Conservation (phyloP, 1,140 invertebrate species). For the Caenorhabditis inopinata region DNA sequence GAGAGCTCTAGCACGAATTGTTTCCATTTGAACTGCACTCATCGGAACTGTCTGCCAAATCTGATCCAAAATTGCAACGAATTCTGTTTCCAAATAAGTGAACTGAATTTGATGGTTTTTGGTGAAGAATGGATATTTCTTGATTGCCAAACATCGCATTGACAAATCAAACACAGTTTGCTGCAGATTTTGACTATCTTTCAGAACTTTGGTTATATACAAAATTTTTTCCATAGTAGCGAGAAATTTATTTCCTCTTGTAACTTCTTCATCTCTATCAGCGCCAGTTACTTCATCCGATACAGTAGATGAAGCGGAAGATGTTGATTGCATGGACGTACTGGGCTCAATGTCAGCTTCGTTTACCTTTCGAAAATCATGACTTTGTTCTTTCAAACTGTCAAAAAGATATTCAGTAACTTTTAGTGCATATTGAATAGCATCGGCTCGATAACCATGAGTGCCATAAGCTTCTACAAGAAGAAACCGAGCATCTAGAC, state of each 20-base stretch:
- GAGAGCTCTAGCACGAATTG: not conserved
- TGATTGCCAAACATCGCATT: not conserved
- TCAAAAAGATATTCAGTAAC: not conserved
- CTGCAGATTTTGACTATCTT: not conserved
- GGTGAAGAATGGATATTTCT: not conserved
- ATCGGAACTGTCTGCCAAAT: not conserved
- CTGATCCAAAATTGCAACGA: not conserved
- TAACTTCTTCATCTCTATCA: not conserved
- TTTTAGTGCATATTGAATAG: not conserved
- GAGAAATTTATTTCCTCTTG: not conserved
- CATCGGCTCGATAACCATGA: conserved; percentile 20
- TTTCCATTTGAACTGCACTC: not conserved
- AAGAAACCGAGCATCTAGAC: conserved; percentile 11
- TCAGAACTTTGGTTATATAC: not conserved
- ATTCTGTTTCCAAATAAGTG: conserved; percentile 12
- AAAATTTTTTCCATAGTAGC: not conserved
- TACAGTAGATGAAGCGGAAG: not conserved
- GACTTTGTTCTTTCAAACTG: not conserved
- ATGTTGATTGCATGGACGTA: not conserved
- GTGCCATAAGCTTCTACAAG: not conserved
- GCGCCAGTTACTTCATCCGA: not conserved
- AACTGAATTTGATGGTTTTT: not conserved
- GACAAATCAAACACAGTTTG: not conserved
- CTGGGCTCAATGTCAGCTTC: not conserved
- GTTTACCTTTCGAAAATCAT: not conserved